A percentile compares a stretch with the other conserved stretches of the same genome.
Evolutionary conservation across 1,140 invertebrate genomes (phyloP).

Genomic region (Nomia melanderi): DNA sequence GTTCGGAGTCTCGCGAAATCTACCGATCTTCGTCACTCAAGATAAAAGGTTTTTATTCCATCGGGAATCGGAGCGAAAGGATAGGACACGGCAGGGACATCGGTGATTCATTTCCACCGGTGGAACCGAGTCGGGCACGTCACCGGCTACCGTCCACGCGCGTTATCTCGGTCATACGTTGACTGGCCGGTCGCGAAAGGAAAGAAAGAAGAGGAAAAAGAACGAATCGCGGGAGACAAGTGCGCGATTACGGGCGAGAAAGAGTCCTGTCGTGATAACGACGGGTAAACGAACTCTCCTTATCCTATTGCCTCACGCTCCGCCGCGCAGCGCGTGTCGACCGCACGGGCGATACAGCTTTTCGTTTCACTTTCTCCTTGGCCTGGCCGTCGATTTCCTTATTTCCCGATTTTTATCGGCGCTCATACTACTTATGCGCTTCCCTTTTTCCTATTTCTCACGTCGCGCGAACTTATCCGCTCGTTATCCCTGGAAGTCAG

Average conservation of each 20-base stretch:
- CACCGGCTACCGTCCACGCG: slow-evolving; percentile 18
- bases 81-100: background rate
- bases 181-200: background rate
- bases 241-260: slow-evolving; percentile 58
- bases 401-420: background rate
- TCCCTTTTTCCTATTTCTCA: too few species aligned
- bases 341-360: background rate
- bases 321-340: background rate
- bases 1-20: too few species aligned
- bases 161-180: slow-evolving; percentile 43
- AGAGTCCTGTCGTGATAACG: slow-evolving; percentile 66
- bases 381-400: background rate
- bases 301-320: slow-evolving; percentile 43
- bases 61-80: background rate
- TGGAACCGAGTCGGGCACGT: background rate
- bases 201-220: background rate
- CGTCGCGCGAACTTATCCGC: background rate
- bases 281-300: slow-evolving; percentile 65
- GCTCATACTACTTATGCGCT: too few species aligned
- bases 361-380: slow-evolving; percentile 22
- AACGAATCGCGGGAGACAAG: slow-evolving; percentile 62
- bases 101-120: background rate
- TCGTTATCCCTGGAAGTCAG: background rate
- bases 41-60: too few species aligned
- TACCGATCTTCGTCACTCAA: too few species aligned